phyloP scores from a whole-genome alignment of 2,888 invertebrate species.

The Brachyptera putata region DNA sequence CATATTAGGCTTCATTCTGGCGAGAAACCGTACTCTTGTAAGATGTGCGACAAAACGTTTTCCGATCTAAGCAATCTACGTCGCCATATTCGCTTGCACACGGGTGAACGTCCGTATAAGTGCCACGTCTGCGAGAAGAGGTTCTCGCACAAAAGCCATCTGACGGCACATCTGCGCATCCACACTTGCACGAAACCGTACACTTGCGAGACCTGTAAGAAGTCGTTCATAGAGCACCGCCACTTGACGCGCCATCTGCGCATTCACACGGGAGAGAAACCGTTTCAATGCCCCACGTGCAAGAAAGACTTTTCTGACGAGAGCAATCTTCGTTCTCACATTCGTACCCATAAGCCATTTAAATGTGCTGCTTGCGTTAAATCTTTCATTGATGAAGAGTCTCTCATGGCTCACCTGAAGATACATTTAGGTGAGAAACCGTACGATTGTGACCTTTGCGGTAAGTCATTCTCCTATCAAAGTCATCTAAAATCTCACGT shows the following conservation, averaged over 20 bases:
- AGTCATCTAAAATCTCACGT: not conserved
- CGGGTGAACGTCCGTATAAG: not conserved
- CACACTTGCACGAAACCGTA: not conserved
- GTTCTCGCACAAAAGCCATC: slow-evolving; percentile 1
- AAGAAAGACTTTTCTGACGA: not conserved
- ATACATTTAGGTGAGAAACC: slow-evolving; percentile 1
- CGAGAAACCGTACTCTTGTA: not conserved
- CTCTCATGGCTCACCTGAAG: not conserved
- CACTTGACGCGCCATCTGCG: not conserved
- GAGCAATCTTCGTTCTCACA: not conserved
- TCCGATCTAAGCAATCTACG: not conserved
- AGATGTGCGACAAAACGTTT: not conserved
- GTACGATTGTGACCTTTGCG: not conserved
- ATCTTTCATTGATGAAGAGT: not conserved
- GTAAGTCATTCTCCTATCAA: not conserved
- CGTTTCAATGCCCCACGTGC: not conserved
- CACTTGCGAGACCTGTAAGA: not conserved
- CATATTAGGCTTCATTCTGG: not conserved
- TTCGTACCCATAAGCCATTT: not conserved
- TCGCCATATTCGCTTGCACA: not conserved
- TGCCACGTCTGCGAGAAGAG: not conserved
- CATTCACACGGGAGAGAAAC: not conserved
- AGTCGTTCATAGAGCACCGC: not conserved
- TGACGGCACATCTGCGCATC: not conserved
- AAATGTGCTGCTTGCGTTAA: not conserved